These are phyloP conservation scores for Cryptotermes secundus DNA, from an alignment of 1,140 invertebrate genomes.

Conservation along the genomic window DNA sequence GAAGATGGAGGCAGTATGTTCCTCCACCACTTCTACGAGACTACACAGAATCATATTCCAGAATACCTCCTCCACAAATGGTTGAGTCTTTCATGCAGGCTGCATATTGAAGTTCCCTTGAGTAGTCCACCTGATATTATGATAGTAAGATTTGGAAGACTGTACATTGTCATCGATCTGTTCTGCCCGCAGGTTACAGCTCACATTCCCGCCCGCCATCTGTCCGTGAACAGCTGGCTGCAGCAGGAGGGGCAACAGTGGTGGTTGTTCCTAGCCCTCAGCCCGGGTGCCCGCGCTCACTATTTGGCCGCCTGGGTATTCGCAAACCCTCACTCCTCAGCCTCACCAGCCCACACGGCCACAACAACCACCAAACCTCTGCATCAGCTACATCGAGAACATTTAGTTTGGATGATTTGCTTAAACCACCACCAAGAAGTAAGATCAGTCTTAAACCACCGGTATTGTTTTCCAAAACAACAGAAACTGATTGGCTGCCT, in stretches of 20 bases:
- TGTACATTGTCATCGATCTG: no score
- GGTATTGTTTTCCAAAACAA: constrained; percentile 9
- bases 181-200: constrained; percentile 20
- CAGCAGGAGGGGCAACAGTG: constrained; percentile 25
- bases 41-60: no score
- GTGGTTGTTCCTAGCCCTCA: constrained; percentile 40
- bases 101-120: no score
- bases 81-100: no score
- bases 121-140: no score
- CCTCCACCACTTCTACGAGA: no score
- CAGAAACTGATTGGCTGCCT: background rate
- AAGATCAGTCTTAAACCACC: constrained; percentile 9
- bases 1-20: no score
- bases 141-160: no score
- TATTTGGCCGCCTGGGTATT: constrained; percentile 74
- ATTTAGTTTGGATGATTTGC: constrained; percentile 79
- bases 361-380: constrained; percentile 35
- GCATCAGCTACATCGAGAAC: constrained; percentile 59
- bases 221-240: constrained; percentile 47
- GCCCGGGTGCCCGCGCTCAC: constrained; percentile 56
- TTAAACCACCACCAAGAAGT: constrained; percentile 61
- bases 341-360: constrained; percentile 61
- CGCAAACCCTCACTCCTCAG: constrained; percentile 76
- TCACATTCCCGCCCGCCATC: constrained; percentile 40
- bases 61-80: no score